A percentile compares a stretch with the other conserved stretches of the same genome.
Conservation (phyloP, 2,797 vertebrate species). For the Schizopygopsis malacanthus region DNA sequence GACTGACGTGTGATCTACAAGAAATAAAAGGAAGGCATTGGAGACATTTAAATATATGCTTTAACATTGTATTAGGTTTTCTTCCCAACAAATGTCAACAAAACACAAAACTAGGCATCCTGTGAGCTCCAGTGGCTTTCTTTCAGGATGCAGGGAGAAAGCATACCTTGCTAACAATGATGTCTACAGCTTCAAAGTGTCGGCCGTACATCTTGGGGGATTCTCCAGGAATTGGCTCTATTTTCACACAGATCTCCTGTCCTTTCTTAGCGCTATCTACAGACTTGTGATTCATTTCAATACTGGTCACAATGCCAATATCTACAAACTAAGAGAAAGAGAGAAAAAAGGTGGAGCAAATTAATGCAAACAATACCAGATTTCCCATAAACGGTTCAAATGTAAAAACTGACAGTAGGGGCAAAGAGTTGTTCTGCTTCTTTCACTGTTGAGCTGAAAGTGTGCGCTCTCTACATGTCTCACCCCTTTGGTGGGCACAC, state of each 20-base stretch:
- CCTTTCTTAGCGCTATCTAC: conserved; percentile 95
- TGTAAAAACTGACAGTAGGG: no score
- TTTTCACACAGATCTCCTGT: conserved; percentile 97
- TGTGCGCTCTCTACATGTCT: conserved; percentile 63
- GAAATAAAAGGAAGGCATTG: neutral
- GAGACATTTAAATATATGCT: neutral
- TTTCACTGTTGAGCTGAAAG: neutral
- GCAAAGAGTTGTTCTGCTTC: neutral
- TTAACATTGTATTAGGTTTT: neutral
- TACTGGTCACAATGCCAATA: conserved; percentile 95
- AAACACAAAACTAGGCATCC: neutral
- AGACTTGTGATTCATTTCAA: conserved; percentile 95
- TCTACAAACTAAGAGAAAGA: conserved; percentile 88
- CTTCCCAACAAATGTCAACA: neutral
- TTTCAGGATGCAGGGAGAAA: neutral
- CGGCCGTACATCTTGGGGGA: conserved; percentile 98
- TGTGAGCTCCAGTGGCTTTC: neutral
- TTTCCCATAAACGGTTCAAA: neutral
- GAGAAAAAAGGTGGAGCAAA: neutral
- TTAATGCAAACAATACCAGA: neutral
- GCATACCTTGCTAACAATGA: conserved; percentile 93
- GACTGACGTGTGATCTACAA: conserved; percentile 92
- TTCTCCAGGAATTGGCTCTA: conserved; percentile 96
- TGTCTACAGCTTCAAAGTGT: conserved; percentile 95
- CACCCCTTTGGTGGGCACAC: conserved; percentile 95